Evolutionary conservation across 2,888 invertebrate species (phyloP), one percentile per base, ranked within the genome.

Genomic region (Drosophila meridionalis): DNA sequence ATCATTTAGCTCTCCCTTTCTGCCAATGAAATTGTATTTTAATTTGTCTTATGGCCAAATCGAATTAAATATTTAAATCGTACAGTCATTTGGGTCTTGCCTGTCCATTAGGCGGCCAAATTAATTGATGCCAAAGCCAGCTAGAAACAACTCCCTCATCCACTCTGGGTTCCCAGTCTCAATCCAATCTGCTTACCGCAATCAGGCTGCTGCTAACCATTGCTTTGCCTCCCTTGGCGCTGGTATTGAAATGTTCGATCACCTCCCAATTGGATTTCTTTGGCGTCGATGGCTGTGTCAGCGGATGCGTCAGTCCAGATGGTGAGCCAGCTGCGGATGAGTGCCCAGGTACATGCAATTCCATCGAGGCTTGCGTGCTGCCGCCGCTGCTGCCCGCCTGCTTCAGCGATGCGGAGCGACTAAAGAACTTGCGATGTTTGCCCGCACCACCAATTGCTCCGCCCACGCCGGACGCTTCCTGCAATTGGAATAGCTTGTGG

Each of bases 231-330:
- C 94, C 94, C 89, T 94, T 95, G 36, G 95, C 94, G 74, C 94
- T 94, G 58, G 94, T 94, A 69, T 95, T 95, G 93, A 96, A 97
- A 93, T 97, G 97, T 93, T 97, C 97, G 89, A 97, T 97, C 82
- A 97, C 97, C 92, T 97, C 97, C 97, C 97, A 97, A 94, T 97
- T 97, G 88, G 97, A 97, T 92, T 97, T 97, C 92, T 95, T 95
- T 4, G 95, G 94, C 3, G 95, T 95, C 28, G 95, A 95, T 52
- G 95, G 95, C 28, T 95, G 93, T 75, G 95, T 92, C 52, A 93
- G 92, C 85, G 93, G 38, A 78, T 92, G 92, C 53, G 56, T 67
- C 53, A 73, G 76, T 9, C 82, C 81, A 4, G 84, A 78, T 1
- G 78, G 77, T 1, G 73, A 52, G 0, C 66, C 71, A 3, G 78